These are phyloP conservation scores for Crepidodera aurea DNA, from an alignment of 2,888 invertebrate species.

Conservation along the genomic window DNA sequence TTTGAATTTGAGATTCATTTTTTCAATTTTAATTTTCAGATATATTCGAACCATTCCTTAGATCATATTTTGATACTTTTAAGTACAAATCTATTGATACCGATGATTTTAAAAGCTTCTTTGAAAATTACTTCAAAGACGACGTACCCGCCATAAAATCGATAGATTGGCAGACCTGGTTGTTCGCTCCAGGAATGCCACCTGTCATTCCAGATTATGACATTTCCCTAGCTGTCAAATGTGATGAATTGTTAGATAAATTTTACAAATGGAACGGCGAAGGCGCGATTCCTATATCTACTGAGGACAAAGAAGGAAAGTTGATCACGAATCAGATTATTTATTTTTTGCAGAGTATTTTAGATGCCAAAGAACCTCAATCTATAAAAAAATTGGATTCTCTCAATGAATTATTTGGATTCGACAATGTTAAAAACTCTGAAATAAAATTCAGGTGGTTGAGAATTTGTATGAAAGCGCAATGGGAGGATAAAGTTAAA, in stretches of 20 bases:
- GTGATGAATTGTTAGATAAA: constrained; percentile 65
- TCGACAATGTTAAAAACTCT: constrained; percentile 73
- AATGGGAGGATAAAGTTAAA: constrained; percentile 72
- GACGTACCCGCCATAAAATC: constrained; percentile 65
- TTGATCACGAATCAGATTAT: constrained; percentile 71
- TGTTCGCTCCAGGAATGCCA: constrained; percentile 87
- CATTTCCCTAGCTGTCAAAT: constrained; percentile 69
- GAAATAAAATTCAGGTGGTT: constrained; percentile 85
- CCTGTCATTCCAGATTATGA: constrained; percentile 84
- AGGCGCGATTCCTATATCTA: constrained; percentile 61
- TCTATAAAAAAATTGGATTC: constrained; percentile 67
- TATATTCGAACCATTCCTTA: constrained; percentile 84
- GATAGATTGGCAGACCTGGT: constrained; percentile 88
- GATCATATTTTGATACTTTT: constrained; percentile 80
- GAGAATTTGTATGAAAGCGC: constrained; percentile 77
- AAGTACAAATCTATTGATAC: constrained; percentile 85
- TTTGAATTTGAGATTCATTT: no score
- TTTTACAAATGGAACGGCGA: constrained; percentile 65
- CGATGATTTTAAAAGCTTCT: constrained; percentile 77
- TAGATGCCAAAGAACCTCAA: constrained; percentile 64
- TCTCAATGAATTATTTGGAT: constrained; percentile 71
- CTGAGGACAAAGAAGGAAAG: constrained; percentile 65
- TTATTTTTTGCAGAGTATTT: constrained; percentile 74
- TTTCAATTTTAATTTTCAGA: constrained; percentile 49
- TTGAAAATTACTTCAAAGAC: constrained; percentile 73